Base-by-base conservation (phyloP, 2,888 invertebrate genomes). In the Sicus ferrugineus region DNA sequence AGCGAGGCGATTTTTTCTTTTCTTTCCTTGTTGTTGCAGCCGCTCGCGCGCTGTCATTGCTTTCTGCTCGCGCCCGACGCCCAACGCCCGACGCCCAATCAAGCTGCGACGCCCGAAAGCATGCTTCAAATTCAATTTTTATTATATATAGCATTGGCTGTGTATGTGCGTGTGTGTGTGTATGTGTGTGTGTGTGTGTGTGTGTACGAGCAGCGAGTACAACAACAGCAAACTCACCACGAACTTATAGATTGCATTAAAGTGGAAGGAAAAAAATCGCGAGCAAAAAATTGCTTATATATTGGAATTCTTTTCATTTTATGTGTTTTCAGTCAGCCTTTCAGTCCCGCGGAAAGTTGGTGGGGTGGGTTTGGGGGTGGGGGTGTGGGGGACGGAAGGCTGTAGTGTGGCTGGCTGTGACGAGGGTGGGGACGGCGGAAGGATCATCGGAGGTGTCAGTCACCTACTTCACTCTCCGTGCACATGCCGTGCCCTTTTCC, bases 401-500 rank as follows among this genome's bases (percentile, higher is more conserved):
- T n/a, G n/a, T n/a, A n/a, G n/a, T n/a, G 31, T 11, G 14, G 50
- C 50, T 34, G 34, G 34, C n/a, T n/a, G n/a, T n/a, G n/a, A n/a
- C n/a, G n/a, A n/a, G n/a, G n/a, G n/a, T n/a, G n/a, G n/a, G n/a
- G n/a, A n/a, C n/a, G n/a, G n/a, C n/a, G n/a, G n/a, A n/a, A n/a
- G n/a, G n/a, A n/a, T n/a, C n/a, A n/a, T n/a, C n/a, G n/a, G n/a
- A n/a, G n/a, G n/a, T n/a, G n/a, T n/a, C n/a, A n/a, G n/a, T n/a
- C n/a, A n/a, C 34, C 34, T 9, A 16, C 42, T 1, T 9, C 42
- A 2, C 42, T 42, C 42, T 9, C 42, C 42, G 16, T 42, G 74
- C 74, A 71, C 74, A 75, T 75, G 73, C 72, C 75, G 74, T 76
- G 75, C 73, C 75, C 75, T 73, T 75, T 73, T 74, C 73, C 63